These are phyloP conservation scores for Oreocharis arfaki DNA, from an alignment of 2,113 vertebrate genomes.

Conservation along the genomic window DNA sequence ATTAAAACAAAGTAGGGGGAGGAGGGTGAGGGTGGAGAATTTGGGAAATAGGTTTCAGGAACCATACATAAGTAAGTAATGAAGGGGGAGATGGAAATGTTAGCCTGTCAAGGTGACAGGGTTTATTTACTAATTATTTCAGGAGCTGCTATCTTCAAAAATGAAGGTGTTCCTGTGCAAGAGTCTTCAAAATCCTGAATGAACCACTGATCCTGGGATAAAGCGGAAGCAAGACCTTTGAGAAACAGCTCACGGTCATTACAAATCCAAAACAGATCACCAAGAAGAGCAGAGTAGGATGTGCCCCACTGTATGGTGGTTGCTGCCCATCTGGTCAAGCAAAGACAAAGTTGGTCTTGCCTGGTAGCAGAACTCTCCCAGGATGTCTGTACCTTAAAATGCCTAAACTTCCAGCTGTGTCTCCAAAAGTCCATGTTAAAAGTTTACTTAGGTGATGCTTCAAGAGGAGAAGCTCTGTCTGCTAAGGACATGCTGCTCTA, in stretches of 20 bases:
- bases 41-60: conserved; percentile 37
- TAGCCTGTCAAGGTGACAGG: not conserved
- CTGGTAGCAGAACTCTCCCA: not conserved
- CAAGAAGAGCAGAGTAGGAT: not conserved
- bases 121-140: conserved; percentile 10
- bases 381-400: not conserved
- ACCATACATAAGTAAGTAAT: conserved; percentile 32
- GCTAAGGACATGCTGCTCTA: not conserved
- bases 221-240: not conserved
- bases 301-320: not conserved
- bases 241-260: not conserved
- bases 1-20: conserved; percentile 24
- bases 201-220: not conserved
- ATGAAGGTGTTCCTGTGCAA: not conserved
- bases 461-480: not conserved
- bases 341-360: not conserved
- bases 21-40: not conserved
- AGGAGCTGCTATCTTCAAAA: not conserved
- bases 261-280: not conserved
- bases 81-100: not conserved
- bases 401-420: not conserved
- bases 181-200: not conserved
- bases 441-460: not conserved
- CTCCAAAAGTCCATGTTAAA: not conserved
- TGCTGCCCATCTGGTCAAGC: not conserved